These are phyloP conservation scores for Pammene aurita DNA, from an alignment of 2,888 invertebrate genomes.

Conservation along the genomic window DNA sequence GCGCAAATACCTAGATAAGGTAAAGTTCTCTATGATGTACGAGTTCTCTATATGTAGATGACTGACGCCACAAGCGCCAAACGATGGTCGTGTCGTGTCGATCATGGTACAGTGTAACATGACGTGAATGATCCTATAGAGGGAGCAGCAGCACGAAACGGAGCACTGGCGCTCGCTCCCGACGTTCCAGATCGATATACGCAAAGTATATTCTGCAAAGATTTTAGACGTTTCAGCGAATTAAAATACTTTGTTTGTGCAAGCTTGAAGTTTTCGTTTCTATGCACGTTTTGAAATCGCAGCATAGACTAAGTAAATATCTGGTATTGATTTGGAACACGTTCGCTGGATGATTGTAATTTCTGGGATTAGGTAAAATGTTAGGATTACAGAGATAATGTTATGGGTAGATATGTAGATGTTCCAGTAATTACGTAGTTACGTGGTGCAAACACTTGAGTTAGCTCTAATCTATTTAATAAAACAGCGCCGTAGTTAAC, in stretches of 20 bases:
- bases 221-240: slow-evolving; percentile 26
- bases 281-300: slow-evolving; percentile 8
- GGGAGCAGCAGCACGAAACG: neutral
- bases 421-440: neutral
- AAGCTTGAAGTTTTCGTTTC: slow-evolving; percentile 42
- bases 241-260: slow-evolving; percentile 31
- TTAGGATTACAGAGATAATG: neutral
- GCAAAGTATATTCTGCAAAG: slow-evolving; percentile 28
- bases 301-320: neutral
- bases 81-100: neutral
- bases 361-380: neutral
- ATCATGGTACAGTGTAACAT: neutral
- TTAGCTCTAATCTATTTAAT: slow-evolving; percentile 51
- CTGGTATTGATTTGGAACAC: slow-evolving; percentile 29
- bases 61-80: too few relatives aligned
- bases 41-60: too few relatives aligned
- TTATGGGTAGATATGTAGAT: too few relatives aligned
- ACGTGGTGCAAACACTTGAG: neutral
- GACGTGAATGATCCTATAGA: neutral
- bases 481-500: slow-evolving; percentile 55
- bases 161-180: slow-evolving; percentile 14
- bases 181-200: slow-evolving; percentile 20
- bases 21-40: too few relatives aligned
- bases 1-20: too few relatives aligned
- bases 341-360: neutral